These are phyloP conservation scores for Ochropleura leucogaster DNA, from an alignment of 2,888 invertebrate species.

Conservation along the genomic window DNA sequence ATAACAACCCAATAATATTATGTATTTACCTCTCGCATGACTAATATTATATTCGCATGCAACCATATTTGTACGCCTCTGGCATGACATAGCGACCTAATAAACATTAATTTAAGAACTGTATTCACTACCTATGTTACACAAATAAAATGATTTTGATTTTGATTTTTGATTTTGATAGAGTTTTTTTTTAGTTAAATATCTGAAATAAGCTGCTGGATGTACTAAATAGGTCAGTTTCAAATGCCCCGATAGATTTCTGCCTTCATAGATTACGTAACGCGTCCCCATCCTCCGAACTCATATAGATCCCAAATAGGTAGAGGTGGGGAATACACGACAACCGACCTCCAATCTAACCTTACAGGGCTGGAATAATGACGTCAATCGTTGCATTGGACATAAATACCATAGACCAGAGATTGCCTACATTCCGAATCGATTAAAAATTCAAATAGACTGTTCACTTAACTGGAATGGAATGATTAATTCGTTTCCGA, in stretches of 20 bases:
- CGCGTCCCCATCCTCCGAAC: not conserved
- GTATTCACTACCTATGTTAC: too few species aligned
- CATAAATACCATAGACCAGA: constrained; percentile 31
- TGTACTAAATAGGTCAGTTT: not conserved
- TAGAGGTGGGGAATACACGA: constrained; percentile 13
- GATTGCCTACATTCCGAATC: constrained; percentile 12
- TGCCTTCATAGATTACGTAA: constrained; percentile 37
- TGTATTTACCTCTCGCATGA: too few species aligned
- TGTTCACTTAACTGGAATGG: not conserved
- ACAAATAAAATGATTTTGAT: too few species aligned
- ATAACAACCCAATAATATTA: too few species aligned
- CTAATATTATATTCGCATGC: too few species aligned
- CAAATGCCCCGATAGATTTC: not conserved
- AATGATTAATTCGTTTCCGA: constrained; percentile 17
- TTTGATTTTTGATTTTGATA: too few species aligned
- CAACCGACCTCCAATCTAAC: constrained; percentile 10
- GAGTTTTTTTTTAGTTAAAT: too few species aligned
- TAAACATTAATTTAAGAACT: too few species aligned
- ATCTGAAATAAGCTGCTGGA: not conserved
- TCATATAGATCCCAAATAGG: constrained; percentile 8
- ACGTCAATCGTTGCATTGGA: constrained; percentile 54
- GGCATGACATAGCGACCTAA: too few species aligned
- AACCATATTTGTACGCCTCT: too few species aligned
- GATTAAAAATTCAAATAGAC: constrained; percentile 29
- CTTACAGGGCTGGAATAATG: constrained; percentile 20